Conservation (phyloP, 2,113 vertebrate species). For the Cathartes aura region DNA sequence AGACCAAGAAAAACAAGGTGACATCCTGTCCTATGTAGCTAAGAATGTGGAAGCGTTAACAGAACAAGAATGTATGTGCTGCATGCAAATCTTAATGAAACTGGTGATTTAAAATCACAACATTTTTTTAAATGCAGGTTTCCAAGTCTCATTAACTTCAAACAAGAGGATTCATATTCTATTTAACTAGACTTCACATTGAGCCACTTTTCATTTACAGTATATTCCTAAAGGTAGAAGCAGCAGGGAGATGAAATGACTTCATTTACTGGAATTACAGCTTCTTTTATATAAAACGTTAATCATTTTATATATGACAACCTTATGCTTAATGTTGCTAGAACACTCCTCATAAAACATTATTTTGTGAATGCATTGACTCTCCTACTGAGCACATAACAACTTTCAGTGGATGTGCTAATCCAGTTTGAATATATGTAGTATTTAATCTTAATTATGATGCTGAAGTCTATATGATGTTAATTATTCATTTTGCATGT, state of each 20-base stretch:
- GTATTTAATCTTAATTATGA: constrained; percentile 85
- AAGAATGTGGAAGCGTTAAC: neutral
- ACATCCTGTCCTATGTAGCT: neutral
- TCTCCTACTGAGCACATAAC: constrained; percentile 77
- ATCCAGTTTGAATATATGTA: constrained; percentile 80
- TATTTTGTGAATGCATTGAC: constrained; percentile 76
- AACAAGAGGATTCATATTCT: constrained; percentile 72
- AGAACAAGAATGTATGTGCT: neutral
- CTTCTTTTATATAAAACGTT: constrained; percentile 79
- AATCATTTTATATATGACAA: constrained; percentile 85
- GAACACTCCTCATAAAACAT: constrained; percentile 78
- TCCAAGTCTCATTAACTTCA: constrained; percentile 73
- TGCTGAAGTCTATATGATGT: constrained; percentile 79
- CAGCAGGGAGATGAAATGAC: constrained; percentile 79
- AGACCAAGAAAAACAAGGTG: neutral
- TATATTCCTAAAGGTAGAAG: constrained; percentile 78
- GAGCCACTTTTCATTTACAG: constrained; percentile 75
- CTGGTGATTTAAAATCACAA: constrained; percentile 44
- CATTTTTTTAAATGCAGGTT: constrained; percentile 32
- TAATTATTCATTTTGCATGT: constrained; percentile 84
- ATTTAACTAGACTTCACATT: constrained; percentile 74
- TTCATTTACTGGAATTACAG: constrained; percentile 80
- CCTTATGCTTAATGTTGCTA: constrained; percentile 81
- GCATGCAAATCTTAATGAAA: constrained; percentile 30
- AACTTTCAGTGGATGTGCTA: constrained; percentile 77